Percentiles rank a stretch among this genome's conserved stretches.
phyloP scores from a whole-genome alignment of 2,797 vertebrate species.

The Pseudotriccus pelzelni region DNA sequence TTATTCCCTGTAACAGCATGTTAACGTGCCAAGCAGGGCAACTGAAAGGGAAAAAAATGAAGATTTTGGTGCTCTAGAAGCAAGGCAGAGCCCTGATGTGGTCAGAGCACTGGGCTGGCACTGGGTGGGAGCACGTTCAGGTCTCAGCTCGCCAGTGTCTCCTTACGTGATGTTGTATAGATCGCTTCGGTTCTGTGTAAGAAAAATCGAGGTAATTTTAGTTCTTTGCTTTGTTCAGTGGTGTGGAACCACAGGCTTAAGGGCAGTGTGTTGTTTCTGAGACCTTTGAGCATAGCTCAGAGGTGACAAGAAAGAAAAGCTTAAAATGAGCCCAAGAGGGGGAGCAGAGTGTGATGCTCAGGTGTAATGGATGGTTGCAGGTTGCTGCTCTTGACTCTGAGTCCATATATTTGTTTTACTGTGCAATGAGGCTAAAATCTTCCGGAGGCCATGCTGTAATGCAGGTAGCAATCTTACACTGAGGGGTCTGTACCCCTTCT shows the following conservation, averaged over 20 bases:
- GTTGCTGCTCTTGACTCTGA: background rate
- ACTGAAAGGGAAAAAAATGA: background rate
- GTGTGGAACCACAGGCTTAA: background rate
- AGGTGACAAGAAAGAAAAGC: background rate
- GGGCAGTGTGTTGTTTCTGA: background rate
- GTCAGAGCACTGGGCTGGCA: background rate
- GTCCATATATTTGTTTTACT: background rate
- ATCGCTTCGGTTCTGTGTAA: background rate
- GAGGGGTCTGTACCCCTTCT: background rate
- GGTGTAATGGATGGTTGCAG: background rate
- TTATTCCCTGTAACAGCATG: background rate
- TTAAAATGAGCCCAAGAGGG: background rate
- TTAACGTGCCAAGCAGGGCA: background rate
- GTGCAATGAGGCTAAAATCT: background rate
- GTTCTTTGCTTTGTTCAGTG: background rate
- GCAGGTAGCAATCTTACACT: background rate
- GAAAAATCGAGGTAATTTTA: background rate
- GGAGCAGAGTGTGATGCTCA: background rate
- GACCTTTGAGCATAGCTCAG: background rate
- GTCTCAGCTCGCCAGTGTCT: background rate
- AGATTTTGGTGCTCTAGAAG: background rate
- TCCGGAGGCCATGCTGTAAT: background rate
- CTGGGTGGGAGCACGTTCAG: background rate
- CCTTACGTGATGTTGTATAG: fast-evolving
- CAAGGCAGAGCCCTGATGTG: background rate